Percentiles rank a stretch among this genome's conserved stretches.
phyloP scores from a whole-genome alignment of 2,113 vertebrate genomes.

The Clarias magur region DNA sequence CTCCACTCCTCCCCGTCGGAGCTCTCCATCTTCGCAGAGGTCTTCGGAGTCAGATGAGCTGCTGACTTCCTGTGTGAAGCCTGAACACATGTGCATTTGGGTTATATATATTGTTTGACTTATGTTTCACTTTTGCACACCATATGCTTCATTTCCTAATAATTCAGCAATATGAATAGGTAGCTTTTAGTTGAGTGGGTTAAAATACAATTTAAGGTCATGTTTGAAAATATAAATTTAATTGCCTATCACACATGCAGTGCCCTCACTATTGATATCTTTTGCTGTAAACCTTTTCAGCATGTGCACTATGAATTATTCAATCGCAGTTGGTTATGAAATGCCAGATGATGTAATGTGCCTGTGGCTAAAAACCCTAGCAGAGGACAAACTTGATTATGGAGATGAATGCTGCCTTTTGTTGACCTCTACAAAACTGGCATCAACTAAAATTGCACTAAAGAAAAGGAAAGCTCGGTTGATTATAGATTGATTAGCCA shows the following conservation, averaged over 20 bases:
- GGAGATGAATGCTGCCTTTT: neutral
- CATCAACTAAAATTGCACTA: neutral
- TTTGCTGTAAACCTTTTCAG: neutral
- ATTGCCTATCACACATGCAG: neutral
- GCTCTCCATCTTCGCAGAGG: conserved; percentile 61
- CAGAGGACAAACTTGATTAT: neutral
- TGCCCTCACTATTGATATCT: neutral
- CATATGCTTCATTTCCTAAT: neutral
- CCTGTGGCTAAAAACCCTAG: neutral
- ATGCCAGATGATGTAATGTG: neutral
- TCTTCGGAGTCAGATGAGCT: conserved; percentile 55
- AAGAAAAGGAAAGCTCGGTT: neutral
- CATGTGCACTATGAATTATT: neutral
- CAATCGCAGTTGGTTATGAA: neutral
- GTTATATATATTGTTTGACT: neutral
- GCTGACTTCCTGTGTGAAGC: conserved; percentile 59
- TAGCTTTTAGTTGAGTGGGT: neutral
- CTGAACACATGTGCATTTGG: conserved; percentile 46
- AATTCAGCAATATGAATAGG: neutral
- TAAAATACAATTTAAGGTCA: neutral
- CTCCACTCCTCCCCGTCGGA: conserved; percentile 69
- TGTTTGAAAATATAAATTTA: neutral
- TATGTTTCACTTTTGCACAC: too few species aligned
- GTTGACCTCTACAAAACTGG: neutral
- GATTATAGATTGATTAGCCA: neutral